Evolutionary conservation across 2,113 vertebrate species (phyloP).

Genomic region (Azemiops feae): DNA sequence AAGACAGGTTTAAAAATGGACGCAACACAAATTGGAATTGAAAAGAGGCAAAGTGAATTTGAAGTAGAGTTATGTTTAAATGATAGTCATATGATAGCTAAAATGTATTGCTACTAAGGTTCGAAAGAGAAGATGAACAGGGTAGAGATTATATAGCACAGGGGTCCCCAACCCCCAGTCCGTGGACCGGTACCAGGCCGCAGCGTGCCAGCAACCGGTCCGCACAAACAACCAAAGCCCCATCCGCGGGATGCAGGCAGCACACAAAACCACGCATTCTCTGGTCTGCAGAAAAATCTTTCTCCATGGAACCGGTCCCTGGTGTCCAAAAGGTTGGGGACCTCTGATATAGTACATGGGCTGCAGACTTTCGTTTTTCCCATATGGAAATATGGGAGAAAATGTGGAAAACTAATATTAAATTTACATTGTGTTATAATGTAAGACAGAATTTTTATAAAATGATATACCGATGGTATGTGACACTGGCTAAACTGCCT

Average conservation of each 20-base stretch:
- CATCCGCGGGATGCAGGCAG: no score
- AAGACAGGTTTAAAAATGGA: not conserved
- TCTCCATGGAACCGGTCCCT: no score
- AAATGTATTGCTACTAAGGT: not conserved
- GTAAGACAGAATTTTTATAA: not conserved
- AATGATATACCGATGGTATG: not conserved
- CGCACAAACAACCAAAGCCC: no score
- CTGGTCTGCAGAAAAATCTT: no score
- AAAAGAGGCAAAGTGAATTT: not conserved
- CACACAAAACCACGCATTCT: no score
- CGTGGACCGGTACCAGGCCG: no score
- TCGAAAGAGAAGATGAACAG: not conserved
- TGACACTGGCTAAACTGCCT: not conserved
- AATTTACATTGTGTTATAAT: not conserved
- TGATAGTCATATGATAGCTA: not conserved
- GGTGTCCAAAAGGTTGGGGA: no score
- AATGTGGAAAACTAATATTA: not conserved
- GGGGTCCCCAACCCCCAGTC: not conserved
- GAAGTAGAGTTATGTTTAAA: not conserved
- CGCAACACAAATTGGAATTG: not conserved
- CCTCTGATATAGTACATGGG: not conserved
- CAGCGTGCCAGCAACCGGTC: no score
- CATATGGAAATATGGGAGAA: not conserved
- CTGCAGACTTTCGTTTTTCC: not conserved
- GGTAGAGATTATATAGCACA: not conserved